Evolutionary conservation across 2,797 vertebrate species (phyloP).

Genomic region (Tenualosa ilisha): DNA sequence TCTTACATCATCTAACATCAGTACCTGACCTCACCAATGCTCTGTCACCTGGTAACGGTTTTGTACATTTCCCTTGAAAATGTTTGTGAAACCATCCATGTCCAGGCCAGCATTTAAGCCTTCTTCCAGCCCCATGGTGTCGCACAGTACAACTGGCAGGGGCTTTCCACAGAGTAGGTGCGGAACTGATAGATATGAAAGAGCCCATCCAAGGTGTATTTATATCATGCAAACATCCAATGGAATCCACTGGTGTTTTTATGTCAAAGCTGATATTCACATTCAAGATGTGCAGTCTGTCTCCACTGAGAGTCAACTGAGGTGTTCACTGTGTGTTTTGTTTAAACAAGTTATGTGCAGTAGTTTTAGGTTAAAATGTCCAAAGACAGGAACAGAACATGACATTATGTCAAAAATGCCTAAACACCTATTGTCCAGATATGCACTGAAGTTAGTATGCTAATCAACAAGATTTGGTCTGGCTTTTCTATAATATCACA

Average conservation of each 20-base stretch:
- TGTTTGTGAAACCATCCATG: conserved; percentile 64
- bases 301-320: not conserved
- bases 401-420: too few species aligned
- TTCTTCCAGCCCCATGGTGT: conserved; percentile 76
- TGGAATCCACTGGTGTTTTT: not conserved
- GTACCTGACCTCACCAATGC: too few species aligned
- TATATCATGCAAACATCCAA: not conserved
- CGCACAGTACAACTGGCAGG: conserved; percentile 70
- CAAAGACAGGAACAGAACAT: too few species aligned
- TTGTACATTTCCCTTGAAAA: conserved; percentile 68
- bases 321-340: not conserved
- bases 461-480: too few species aligned
- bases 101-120: conserved; percentile 60
- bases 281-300: too few species aligned
- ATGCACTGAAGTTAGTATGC: too few species aligned
- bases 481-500: too few species aligned
- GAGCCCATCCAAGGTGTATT: not conserved
- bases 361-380: too few species aligned
- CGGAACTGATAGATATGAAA: conserved; percentile 63
- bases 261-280: not conserved
- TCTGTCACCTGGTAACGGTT: conserved; percentile 60
- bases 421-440: too few species aligned
- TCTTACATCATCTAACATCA: too few species aligned
- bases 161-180: conserved; percentile 54
- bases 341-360: too few species aligned